phyloP scores from a whole-genome alignment of 2,797 vertebrate genomes.

The Paratrypauchen microcephalus region DNA sequence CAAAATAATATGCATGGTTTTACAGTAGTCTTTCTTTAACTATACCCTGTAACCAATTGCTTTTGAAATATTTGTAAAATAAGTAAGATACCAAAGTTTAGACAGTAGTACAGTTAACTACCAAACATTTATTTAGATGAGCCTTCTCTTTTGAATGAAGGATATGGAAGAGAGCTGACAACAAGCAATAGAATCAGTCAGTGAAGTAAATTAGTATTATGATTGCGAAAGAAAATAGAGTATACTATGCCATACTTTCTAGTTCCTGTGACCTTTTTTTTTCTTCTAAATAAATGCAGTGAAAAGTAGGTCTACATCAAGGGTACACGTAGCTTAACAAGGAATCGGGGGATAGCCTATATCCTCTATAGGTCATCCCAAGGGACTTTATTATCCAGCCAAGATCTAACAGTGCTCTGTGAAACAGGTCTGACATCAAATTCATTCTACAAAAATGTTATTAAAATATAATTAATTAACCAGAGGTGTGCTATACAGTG shows the following conservation, averaged over 20 bases:
- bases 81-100: neutral
- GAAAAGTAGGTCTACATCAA: conserved; percentile 6
- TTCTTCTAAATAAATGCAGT: neutral
- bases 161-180: neutral
- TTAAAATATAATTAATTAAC: conserved; percentile 2
- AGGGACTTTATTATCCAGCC: conserved; percentile 1
- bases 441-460: neutral
- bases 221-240: neutral
- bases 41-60: neutral
- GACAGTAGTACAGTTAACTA: too few relatives aligned
- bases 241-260: neutral
- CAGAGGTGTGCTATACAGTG: conserved; percentile 15
- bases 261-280: neutral
- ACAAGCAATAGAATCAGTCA: neutral
- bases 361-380: conserved; percentile 1
- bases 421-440: conserved; percentile 10
- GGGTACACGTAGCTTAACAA: neutral
- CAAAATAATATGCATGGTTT: neutral
- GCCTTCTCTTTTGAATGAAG: too few relatives aligned
- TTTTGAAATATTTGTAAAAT: neutral
- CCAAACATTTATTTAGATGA: too few relatives aligned
- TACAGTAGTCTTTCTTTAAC: neutral
- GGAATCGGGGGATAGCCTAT: neutral
- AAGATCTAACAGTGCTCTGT: neutral
- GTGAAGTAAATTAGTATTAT: neutral